A percentile compares a stretch with the other conserved stretches of the same genome.
Evolutionary conservation across 2,113 vertebrate genomes (phyloP).

Genomic region (Kryptolebias marmoratus): DNA sequence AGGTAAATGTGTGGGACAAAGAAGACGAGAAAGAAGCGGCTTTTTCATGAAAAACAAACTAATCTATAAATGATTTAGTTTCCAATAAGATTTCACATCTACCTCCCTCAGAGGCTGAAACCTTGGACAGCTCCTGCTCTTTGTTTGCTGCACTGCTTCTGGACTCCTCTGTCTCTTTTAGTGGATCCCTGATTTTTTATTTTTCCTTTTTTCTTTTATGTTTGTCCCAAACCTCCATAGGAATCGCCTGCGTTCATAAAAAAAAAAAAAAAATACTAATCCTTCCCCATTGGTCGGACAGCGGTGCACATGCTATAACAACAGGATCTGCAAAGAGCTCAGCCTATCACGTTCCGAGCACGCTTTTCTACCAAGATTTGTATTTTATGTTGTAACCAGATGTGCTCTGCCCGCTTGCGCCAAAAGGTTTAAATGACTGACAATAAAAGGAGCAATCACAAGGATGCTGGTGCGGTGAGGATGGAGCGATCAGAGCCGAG

Average conservation of each 20-base stretch:
- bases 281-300: constrained; percentile 68
- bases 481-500: constrained; percentile 5
- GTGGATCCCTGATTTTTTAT: background rate
- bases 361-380: constrained; percentile 45
- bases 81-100: constrained; percentile 29
- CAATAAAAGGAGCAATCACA: constrained; percentile 10
- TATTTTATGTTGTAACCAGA: constrained; percentile 21
- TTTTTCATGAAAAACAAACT: constrained; percentile 28
- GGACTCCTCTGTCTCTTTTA: constrained; percentile 31
- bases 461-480: constrained; percentile 14
- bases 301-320: constrained; percentile 76
- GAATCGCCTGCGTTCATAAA: constrained; percentile 52
- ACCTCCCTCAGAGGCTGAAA: constrained; percentile 1
- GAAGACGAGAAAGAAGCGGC: constrained; percentile 62
- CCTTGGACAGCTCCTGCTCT: constrained; percentile 9
- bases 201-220: background rate
- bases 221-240: constrained; percentile 52
- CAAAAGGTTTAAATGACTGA: constrained; percentile 18
- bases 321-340: constrained; percentile 71
- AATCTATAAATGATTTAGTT: constrained; percentile 19
- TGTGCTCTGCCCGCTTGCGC: constrained; percentile 18
- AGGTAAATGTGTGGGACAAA: constrained; percentile 18
- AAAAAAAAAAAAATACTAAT: constrained; percentile 18
- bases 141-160: constrained; percentile 8
- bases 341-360: constrained; percentile 57